Evolutionary conservation across 2,888 invertebrate species (phyloP).

Genomic region (Melipona bicolor): DNA sequence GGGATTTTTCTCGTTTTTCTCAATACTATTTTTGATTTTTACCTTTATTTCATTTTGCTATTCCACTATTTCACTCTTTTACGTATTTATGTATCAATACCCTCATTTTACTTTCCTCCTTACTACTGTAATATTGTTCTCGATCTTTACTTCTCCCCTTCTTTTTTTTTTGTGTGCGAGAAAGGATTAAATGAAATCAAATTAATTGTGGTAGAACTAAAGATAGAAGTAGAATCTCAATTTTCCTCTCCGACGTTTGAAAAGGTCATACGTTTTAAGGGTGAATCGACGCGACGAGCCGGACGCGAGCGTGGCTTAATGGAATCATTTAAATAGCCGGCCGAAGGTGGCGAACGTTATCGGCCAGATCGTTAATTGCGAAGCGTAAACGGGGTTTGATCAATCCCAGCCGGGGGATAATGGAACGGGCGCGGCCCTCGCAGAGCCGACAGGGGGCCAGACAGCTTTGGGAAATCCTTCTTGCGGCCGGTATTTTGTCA

Average conservation of each 20-base stretch:
- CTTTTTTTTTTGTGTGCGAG: no score
- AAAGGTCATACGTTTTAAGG: neutral
- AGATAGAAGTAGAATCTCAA: no score
- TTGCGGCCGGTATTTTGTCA: conserved; percentile 57
- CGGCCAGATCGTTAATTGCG: conserved; percentile 63
- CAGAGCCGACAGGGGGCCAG: conserved; percentile 7
- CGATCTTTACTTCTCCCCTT: no score
- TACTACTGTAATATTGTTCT: no score
- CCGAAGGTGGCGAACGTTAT: conserved; percentile 29
- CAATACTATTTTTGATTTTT: no score
- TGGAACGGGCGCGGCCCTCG: conserved; percentile 23
- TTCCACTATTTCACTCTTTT: no score
- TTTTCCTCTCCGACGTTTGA: neutral
- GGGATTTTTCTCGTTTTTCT: no score
- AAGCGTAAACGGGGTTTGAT: conserved; percentile 58
- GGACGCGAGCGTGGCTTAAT: conserved; percentile 57
- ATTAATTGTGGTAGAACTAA: no score
- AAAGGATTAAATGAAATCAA: no score
- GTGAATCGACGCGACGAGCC: conserved; percentile 50
- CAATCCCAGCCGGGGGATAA: conserved; percentile 39
- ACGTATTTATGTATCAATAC: no score
- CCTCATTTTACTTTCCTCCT: no score
- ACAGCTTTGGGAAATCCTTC: conserved; percentile 27
- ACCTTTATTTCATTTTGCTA: no score
- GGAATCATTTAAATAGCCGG: conserved; percentile 60